A percentile compares a stretch with the other conserved stretches of the same genome.
phyloP scores from a whole-genome alignment of 2,888 invertebrate genomes.

The Eristalis tenax region DNA sequence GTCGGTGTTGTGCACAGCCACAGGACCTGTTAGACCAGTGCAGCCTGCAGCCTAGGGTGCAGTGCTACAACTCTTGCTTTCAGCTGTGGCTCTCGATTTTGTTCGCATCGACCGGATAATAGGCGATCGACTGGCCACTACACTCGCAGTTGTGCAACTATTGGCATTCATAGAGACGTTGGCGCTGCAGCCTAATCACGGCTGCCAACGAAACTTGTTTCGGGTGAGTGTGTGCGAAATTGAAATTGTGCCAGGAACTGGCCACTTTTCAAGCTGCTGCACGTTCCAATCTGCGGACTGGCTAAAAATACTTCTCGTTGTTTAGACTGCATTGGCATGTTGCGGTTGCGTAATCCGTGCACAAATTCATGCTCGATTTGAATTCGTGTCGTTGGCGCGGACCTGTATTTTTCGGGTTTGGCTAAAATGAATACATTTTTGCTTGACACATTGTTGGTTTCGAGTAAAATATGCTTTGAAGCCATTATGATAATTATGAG shows the following conservation, averaged over 20 bases:
- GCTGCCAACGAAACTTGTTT: conserved; percentile 52
- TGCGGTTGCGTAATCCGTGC: conserved; percentile 42
- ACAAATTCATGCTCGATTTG: conserved; percentile 8
- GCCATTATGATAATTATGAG: background rate
- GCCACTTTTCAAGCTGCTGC: conserved; percentile 48
- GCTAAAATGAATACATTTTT: conserved; percentile 12
- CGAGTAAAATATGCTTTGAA: no score
- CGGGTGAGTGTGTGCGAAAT: conserved; percentile 32
- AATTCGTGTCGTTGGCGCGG: conserved; percentile 6
- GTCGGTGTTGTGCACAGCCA: background rate
- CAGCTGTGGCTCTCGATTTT: conserved; percentile 25
- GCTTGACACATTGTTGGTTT: no score
- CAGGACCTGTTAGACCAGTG: conserved; percentile 49
- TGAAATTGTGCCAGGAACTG: conserved; percentile 70
- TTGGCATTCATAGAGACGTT: background rate
- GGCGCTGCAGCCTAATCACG: conserved; percentile 14
- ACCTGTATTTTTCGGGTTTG: conserved; percentile 19
- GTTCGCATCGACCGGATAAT: conserved; percentile 19
- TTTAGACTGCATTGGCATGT: conserved; percentile 3
- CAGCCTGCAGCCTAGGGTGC: background rate
- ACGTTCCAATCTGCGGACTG: conserved; percentile 33
- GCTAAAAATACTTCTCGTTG: conserved; percentile 17
- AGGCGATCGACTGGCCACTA: background rate
- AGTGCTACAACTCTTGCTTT: conserved; percentile 51
- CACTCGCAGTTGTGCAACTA: conserved; percentile 8